Evolutionary conservation across 2,797 vertebrate species (phyloP).

Genomic region (Monodelphis domestica): DNA sequence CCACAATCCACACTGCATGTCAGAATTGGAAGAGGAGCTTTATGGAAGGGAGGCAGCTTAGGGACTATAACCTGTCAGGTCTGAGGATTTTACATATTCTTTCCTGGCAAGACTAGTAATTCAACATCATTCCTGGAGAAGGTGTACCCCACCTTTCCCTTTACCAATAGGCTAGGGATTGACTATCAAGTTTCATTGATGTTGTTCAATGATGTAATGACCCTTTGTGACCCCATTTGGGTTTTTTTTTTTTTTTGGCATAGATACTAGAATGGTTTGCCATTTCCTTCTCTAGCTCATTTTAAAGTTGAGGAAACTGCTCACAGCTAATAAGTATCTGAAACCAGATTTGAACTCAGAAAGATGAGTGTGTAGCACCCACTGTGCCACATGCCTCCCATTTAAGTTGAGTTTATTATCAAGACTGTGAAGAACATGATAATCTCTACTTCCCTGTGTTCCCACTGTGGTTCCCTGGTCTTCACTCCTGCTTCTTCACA

Average conservation of each 20-base stretch:
- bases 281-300: no score
- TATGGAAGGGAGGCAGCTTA: not conserved
- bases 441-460: not conserved
- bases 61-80: not conserved
- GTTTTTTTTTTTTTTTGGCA: no score
- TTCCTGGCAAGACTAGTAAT: not conserved
- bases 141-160: not conserved
- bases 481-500: not conserved
- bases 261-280: no score
- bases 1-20: not conserved
- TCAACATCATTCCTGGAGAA: not conserved
- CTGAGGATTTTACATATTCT: not conserved
- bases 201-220: no score
- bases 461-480: not conserved
- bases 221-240: no score
- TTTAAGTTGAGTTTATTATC: not conserved
- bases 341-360: no score
- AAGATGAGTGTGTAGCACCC: no score
- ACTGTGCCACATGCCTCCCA: no score
- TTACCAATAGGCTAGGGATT: not conserved
- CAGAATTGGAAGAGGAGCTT: not conserved
- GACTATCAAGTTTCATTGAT: not conserved
- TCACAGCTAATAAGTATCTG: no score
- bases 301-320: no score
- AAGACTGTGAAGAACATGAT: not conserved